Evolutionary conservation across 2,113 vertebrate genomes (phyloP).

Genomic region (Larimichthys crocea): DNA sequence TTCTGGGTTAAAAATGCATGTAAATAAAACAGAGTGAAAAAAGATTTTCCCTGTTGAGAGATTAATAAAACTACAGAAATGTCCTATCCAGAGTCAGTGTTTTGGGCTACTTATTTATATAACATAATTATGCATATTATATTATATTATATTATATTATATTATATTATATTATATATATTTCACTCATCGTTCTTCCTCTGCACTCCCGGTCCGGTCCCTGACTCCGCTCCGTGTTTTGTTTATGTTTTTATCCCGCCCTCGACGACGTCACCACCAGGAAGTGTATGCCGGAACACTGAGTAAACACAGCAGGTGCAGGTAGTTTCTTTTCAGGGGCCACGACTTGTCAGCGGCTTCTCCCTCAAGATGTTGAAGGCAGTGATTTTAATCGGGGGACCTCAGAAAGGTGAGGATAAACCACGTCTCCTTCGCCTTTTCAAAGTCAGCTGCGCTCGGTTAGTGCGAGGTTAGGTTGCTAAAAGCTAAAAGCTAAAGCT

Average conservation of each 20-base stretch:
- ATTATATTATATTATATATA: too few species aligned
- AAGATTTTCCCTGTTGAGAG: too few species aligned
- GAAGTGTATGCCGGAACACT: conserved; percentile 41
- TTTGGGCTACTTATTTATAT: too few species aligned
- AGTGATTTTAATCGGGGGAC: conserved; percentile 95
- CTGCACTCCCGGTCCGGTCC: not conserved
- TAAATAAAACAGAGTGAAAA: too few species aligned
- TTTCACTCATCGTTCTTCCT: too few species aligned
- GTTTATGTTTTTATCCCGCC: not conserved
- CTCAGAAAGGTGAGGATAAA: conserved; percentile 92
- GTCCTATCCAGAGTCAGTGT: too few species aligned
- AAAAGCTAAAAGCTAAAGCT: conserved; percentile 8
- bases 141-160: too few species aligned
- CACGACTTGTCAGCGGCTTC: not conserved
- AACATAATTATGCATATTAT: too few species aligned
- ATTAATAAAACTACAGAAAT: too few species aligned
- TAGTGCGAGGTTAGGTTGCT: conserved; percentile 12
- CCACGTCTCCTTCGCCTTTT: rapidly evolving
- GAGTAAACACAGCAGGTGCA: not conserved
- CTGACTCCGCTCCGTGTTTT: conserved; percentile 21
- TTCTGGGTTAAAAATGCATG: too few species aligned
- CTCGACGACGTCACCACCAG: conserved; percentile 20
- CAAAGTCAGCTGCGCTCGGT: not conserved
- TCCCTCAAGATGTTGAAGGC: conserved; percentile 89
- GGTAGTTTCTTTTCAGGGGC: not conserved